A percentile compares a stretch with the other conserved stretches of the same genome.
These are phyloP conservation scores for Grus americana DNA, from an alignment of 2,113 vertebrate species.

Conservation along the genomic window DNA sequence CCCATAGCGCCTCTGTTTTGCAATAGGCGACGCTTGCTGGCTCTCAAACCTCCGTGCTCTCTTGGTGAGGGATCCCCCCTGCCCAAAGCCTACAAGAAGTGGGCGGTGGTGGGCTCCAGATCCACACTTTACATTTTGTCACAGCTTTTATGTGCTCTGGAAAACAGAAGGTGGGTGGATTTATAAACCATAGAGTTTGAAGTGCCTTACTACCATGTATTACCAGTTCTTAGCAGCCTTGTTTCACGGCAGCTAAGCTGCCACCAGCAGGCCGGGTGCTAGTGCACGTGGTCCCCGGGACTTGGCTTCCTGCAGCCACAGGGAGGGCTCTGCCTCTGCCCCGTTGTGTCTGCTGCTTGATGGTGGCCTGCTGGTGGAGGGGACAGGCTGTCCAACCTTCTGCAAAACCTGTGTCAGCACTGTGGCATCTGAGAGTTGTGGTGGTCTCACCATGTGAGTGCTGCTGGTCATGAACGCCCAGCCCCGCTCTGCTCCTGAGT, in stretches of 20 bases:
- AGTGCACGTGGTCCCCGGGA: rapidly evolving
- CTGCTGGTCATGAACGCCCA: neutral
- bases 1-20: neutral
- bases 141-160: neutral
- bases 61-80: neutral
- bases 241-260: neutral
- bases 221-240: neutral
- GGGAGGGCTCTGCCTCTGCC: neutral
- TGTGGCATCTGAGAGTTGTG: neutral
- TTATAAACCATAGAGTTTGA: neutral
- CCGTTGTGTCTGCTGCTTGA: neutral
- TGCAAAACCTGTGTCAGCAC: neutral
- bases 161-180: neutral
- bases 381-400: neutral
- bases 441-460: neutral
- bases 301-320: neutral
- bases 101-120: neutral
- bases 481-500: neutral
- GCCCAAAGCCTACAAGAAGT: neutral
- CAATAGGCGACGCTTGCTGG: neutral
- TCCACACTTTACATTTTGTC: neutral
- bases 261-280: neutral
- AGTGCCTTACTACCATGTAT: neutral
- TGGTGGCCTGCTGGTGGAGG: neutral
- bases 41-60: neutral